These are phyloP conservation scores for Polymixis lichenea DNA, from an alignment of 2,888 invertebrate species.

Conservation along the genomic window DNA sequence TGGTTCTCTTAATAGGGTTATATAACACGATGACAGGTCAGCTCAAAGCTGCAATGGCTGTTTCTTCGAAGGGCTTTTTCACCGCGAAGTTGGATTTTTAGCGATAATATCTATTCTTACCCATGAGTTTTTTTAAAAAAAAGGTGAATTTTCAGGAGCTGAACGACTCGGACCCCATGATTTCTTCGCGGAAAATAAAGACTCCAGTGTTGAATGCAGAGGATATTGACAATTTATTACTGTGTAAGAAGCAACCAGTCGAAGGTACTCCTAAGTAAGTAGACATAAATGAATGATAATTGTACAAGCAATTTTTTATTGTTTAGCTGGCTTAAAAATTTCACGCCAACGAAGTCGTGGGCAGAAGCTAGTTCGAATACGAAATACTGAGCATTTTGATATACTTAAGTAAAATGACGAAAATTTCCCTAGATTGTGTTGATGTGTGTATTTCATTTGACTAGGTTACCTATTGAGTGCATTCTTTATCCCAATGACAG, in stretches of 20 bases:
- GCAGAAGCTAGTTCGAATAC: too few species aligned
- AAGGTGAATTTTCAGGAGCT: constrained; percentile 33
- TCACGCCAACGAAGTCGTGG: too few species aligned
- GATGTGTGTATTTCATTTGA: neutral
- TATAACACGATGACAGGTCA: too few species aligned
- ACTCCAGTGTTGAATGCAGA: constrained; percentile 66
- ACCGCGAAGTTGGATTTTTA: neutral
- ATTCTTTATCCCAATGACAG: constrained; percentile 57
- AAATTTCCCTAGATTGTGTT: too few species aligned
- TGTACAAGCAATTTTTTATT: too few species aligned
- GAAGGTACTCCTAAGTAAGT: constrained; percentile 75
- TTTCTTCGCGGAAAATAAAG: constrained; percentile 38
- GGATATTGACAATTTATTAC: constrained; percentile 73
- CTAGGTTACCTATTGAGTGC: neutral
- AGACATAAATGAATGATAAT: too few species aligned
- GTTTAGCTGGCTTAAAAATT: neutral
- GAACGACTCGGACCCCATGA: neutral
- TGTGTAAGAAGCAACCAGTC: constrained; percentile 58
- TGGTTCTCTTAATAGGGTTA: too few species aligned
- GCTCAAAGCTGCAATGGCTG: too few species aligned
- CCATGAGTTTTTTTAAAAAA: neutral
- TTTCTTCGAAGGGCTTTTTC: too few species aligned
- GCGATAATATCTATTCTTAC: neutral
- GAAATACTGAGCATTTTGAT: too few species aligned
- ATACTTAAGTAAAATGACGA: too few species aligned